phyloP scores from a whole-genome alignment of 1,140 invertebrate species.

The Drosophila repleta region DNA sequence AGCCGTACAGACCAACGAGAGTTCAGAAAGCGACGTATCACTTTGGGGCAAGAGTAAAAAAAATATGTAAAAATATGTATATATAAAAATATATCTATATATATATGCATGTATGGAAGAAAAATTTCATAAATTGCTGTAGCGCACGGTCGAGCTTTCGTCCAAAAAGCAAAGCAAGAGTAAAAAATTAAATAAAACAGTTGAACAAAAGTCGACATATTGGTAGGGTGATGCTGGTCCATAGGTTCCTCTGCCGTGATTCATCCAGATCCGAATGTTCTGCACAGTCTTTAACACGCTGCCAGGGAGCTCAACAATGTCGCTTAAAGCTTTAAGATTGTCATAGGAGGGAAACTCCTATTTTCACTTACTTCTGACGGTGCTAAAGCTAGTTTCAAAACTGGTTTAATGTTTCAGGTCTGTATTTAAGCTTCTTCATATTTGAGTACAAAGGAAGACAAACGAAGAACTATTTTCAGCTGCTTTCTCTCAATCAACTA shows the following conservation, averaged over 20 bases:
- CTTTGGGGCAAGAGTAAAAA: slow-evolving; percentile 56
- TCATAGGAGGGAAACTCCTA: background rate
- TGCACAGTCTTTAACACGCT: slow-evolving; percentile 23
- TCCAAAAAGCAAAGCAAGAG: slow-evolving; percentile 22
- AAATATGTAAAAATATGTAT: slow-evolving; percentile 23
- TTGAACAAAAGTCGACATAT: slow-evolving; percentile 57
- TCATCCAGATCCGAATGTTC: slow-evolving; percentile 33
- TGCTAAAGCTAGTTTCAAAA: too few relatives aligned
- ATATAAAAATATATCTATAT: slow-evolving; percentile 12
- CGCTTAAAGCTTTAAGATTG: slow-evolving; percentile 52
- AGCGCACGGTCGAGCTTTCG: slow-evolving; percentile 26
- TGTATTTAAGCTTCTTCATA: too few relatives aligned
- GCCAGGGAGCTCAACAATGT: background rate
- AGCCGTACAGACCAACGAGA: slow-evolving; percentile 34
- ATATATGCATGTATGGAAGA: slow-evolving; percentile 33
- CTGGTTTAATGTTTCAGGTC: background rate
- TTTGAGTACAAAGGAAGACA: background rate
- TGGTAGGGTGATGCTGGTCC: slow-evolving; percentile 28
- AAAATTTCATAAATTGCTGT: slow-evolving; percentile 66
- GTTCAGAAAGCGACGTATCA: slow-evolving; percentile 66
- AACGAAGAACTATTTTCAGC: background rate
- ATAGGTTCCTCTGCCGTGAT: slow-evolving; percentile 43
- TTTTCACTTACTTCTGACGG: background rate
- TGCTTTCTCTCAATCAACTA: background rate
- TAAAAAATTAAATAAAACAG: slow-evolving; percentile 3